Conservation (phyloP, 2,113 vertebrate genomes). For the Leptosomus discolor region DNA sequence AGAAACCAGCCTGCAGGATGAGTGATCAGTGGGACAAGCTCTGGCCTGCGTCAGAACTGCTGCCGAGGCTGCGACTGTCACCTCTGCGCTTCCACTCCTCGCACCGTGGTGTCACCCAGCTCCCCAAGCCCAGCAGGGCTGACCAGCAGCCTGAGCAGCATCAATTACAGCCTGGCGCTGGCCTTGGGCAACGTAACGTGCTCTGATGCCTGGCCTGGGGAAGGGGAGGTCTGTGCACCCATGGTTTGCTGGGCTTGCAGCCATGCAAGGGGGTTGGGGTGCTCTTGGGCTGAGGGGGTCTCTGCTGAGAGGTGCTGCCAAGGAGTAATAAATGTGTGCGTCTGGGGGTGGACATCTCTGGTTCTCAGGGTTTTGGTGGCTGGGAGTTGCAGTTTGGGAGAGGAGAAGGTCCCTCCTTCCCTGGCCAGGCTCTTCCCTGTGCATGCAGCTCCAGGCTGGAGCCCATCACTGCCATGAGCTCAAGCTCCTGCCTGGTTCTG, state of each 20-base stretch:
- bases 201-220: not conserved
- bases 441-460: not conserved
- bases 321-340: not conserved
- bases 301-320: not conserved
- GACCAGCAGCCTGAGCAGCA: fast-evolving
- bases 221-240: not conserved
- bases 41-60: fast-evolving
- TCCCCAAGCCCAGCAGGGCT: not conserved
- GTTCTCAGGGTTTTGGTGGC: not conserved
- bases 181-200: not conserved
- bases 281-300: not conserved
- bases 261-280: not conserved
- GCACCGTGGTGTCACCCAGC: not conserved
- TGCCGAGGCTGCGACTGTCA: not conserved
- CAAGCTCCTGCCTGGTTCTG: not conserved
- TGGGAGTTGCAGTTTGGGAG: not conserved
- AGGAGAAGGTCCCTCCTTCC: not conserved
- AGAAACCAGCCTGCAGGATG: not conserved
- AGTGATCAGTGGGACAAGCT: not conserved
- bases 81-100: not conserved
- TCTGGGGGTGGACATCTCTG: not conserved
- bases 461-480: not conserved
- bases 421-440: not conserved
- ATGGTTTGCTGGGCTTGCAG: not conserved
- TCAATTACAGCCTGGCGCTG: fast-evolving